Conservation (phyloP, 2,888 invertebrate genomes). For the Andrena dorsata region DNA sequence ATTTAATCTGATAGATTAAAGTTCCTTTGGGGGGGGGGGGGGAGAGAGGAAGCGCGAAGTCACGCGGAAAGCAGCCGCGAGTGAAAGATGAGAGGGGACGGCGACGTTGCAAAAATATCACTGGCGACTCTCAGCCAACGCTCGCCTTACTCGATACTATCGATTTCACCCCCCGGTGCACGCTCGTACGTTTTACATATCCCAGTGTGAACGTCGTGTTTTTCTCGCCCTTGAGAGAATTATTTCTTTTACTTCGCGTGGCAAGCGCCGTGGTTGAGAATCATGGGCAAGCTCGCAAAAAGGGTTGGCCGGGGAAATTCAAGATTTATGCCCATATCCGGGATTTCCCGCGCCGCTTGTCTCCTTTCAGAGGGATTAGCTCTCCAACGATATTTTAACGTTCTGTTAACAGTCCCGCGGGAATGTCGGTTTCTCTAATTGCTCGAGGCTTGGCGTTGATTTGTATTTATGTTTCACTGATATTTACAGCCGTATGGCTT, state of each 20-base stretch:
- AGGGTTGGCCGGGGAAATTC: constrained; percentile 18
- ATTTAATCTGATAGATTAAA: constrained; percentile 73
- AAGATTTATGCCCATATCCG: constrained; percentile 14
- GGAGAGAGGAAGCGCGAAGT: constrained; percentile 57
- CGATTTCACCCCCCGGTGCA: constrained; percentile 40
- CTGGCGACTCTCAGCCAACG: constrained; percentile 53
- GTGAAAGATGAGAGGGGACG: constrained; percentile 47
- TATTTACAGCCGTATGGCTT: not conserved
- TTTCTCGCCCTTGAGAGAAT: constrained; percentile 60
- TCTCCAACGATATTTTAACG: not conserved
- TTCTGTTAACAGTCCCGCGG: not conserved
- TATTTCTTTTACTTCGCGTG: constrained; percentile 50
- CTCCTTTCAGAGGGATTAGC: not conserved
- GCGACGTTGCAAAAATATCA: constrained; percentile 65
- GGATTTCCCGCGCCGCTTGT: constrained; percentile 8
- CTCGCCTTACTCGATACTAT: constrained; percentile 63
- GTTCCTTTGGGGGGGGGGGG: constrained; percentile 58
- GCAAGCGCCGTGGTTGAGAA: constrained; percentile 36
- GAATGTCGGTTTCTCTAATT: not conserved
- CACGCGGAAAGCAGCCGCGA: constrained; percentile 46
- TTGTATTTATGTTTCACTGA: constrained; percentile 1
- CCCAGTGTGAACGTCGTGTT: constrained; percentile 43
- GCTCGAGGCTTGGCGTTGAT: not conserved
- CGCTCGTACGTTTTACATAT: constrained; percentile 61
- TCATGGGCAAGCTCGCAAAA: constrained; percentile 48